These are phyloP conservation scores for Ptilonorhynchus violaceus DNA, from an alignment of 2,113 vertebrate genomes.

Conservation along the genomic window DNA sequence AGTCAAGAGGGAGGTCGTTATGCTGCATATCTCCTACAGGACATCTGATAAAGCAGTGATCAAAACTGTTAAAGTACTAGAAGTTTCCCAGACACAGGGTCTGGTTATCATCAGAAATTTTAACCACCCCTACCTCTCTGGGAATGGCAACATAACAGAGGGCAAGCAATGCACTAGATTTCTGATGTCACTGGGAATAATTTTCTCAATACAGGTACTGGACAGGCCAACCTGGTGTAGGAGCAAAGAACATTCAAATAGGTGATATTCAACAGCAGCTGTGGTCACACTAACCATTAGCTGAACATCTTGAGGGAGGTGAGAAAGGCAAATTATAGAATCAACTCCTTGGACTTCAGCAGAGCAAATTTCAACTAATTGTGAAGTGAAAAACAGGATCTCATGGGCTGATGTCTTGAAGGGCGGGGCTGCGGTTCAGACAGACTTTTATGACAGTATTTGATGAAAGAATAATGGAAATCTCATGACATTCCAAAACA, in stretches of 20 bases:
- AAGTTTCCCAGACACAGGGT: background rate
- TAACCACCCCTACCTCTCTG: background rate
- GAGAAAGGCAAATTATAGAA: background rate
- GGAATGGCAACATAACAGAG: background rate
- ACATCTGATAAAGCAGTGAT: background rate
- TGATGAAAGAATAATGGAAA: background rate
- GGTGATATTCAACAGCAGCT: background rate
- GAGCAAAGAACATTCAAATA: background rate
- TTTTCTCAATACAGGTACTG: background rate
- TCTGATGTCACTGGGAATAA: background rate
- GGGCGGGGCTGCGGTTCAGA: background rate
- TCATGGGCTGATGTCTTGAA: background rate
- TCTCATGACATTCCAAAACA: background rate
- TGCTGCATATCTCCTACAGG: background rate
- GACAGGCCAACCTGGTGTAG: background rate
- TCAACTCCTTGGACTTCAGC: background rate
- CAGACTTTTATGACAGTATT: background rate
- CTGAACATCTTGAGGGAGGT: background rate
- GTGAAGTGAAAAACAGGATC: background rate
- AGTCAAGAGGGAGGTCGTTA: background rate
- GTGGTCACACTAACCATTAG: background rate
- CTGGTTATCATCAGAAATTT: background rate
- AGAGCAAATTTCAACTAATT: background rate
- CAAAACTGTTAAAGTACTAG: background rate
- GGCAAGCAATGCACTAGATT: background rate